Evolutionary conservation across 1,140 invertebrate genomes (phyloP).

Genomic region (Tetramorium alpestre): DNA sequence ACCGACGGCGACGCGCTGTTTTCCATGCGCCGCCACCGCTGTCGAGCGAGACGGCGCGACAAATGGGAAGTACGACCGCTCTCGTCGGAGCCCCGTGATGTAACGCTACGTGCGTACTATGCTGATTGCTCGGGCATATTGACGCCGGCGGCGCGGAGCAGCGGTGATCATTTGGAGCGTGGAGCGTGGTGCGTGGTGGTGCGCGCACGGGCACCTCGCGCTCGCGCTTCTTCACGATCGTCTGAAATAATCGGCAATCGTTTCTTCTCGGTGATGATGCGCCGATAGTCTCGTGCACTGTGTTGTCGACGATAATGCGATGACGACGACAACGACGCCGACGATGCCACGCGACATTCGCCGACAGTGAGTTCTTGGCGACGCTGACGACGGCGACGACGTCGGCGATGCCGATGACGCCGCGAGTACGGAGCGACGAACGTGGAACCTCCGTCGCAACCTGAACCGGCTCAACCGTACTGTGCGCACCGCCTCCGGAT

Average conservation of each 20-base stretch:
- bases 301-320: background rate
- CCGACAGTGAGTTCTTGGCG: background rate
- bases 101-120: slow-evolving; percentile 61
- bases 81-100: slow-evolving; percentile 37
- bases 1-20: too few species aligned
- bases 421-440: slow-evolving; percentile 27
- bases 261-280: background rate
- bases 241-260: background rate
- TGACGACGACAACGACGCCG: background rate
- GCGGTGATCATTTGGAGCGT: slow-evolving; percentile 1
- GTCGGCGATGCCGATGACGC: slow-evolving; percentile 17
- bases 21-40: too few species aligned
- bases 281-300: background rate
- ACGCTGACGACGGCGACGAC: background rate
- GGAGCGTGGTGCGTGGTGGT: background rate
- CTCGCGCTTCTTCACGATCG: background rate
- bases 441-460: slow-evolving; percentile 14
- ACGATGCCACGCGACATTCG: slow-evolving; percentile 1
- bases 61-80: too few species aligned
- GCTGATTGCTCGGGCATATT: slow-evolving; percentile 26
- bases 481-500: background rate
- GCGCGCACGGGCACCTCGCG: too few species aligned
- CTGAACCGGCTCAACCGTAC: background rate
- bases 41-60: too few species aligned
- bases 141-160: slow-evolving; percentile 49